Evolutionary conservation across 2,888 invertebrate genomes (phyloP).

Genomic region (Chalcosyrphus nemorum): DNA sequence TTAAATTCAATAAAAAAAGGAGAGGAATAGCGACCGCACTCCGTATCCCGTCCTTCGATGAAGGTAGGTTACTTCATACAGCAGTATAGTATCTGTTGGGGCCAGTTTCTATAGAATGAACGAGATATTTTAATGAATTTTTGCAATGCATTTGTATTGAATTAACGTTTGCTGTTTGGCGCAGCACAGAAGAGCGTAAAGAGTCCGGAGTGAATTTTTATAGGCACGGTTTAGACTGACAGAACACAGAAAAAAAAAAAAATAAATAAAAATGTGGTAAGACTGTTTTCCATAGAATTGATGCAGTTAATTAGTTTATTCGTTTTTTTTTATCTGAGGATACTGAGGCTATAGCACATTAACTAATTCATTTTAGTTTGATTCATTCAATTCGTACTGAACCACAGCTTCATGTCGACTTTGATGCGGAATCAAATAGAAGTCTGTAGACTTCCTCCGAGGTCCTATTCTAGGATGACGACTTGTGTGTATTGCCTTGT

Average conservation of each 20-base stretch:
- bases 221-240: slow-evolving; percentile 5
- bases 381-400: not conserved
- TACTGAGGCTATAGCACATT: not conserved
- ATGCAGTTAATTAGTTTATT: slow-evolving; percentile 17
- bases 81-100: not conserved
- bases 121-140: slow-evolving; percentile 59
- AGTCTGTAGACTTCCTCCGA: too few species aligned
- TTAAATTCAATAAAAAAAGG: slow-evolving; percentile 72
- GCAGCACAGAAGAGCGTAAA: not conserved
- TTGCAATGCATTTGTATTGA: slow-evolving; percentile 63
- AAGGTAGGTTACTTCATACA: slow-evolving; percentile 24
- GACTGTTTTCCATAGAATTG: not conserved
- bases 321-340: not conserved
- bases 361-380: not conserved
- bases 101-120: slow-evolving; percentile 8
- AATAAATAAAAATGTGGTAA: slow-evolving; percentile 25
- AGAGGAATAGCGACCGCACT: slow-evolving; percentile 64
- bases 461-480: too few species aligned
- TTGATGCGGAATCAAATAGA: too few species aligned
- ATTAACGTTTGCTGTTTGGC: slow-evolving; percentile 48
- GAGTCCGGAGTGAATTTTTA: not conserved
- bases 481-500: too few species aligned
- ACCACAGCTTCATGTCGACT: not conserved
- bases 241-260: not conserved
- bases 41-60: slow-evolving; percentile 24